Conservation (phyloP, 2,888 invertebrate genomes). For the Tetrapedia diversipes region DNA sequence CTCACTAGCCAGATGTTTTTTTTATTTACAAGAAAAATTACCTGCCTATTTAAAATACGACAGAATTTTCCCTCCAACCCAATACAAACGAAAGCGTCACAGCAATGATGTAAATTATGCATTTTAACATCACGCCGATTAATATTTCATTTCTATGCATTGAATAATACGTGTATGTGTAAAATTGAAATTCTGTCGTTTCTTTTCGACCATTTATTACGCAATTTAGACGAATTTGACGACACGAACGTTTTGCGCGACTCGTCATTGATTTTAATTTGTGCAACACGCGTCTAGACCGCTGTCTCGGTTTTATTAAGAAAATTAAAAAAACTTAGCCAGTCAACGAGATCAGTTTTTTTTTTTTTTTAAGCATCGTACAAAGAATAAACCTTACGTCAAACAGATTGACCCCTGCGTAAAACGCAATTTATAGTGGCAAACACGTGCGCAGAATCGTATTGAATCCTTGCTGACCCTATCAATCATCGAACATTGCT, state of each 20-base stretch:
- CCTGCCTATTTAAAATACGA: no score
- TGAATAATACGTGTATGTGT: no score
- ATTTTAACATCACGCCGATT: no score
- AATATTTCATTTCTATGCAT: no score
- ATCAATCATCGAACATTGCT: slow-evolving; percentile 41
- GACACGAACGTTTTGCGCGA: slow-evolving; percentile 14
- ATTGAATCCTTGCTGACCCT: slow-evolving; percentile 47
- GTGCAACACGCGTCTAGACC: slow-evolving; percentile 14
- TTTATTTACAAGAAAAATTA: no score
- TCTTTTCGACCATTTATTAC: slow-evolving; percentile 8
- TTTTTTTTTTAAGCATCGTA: not conserved
- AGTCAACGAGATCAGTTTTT: slow-evolving; percentile 11
- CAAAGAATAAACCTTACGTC: slow-evolving; percentile 26
- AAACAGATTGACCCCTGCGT: slow-evolving; percentile 44
- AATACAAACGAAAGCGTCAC: no score
- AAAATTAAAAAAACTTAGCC: slow-evolving; percentile 10
- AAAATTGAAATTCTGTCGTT: not conserved
- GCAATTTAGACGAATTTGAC: slow-evolving; percentile 26
- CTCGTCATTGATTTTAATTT: slow-evolving; percentile 58
- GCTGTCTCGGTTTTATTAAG: slow-evolving; percentile 20
- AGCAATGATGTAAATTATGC: no score
- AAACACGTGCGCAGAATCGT: slow-evolving; percentile 45
- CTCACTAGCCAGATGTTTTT: no score
- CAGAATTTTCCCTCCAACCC: no score
- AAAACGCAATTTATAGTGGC: slow-evolving; percentile 39